Evolutionary conservation across 1,140 invertebrate genomes (phyloP).

Genomic region (Epicauta chinensis): DNA sequence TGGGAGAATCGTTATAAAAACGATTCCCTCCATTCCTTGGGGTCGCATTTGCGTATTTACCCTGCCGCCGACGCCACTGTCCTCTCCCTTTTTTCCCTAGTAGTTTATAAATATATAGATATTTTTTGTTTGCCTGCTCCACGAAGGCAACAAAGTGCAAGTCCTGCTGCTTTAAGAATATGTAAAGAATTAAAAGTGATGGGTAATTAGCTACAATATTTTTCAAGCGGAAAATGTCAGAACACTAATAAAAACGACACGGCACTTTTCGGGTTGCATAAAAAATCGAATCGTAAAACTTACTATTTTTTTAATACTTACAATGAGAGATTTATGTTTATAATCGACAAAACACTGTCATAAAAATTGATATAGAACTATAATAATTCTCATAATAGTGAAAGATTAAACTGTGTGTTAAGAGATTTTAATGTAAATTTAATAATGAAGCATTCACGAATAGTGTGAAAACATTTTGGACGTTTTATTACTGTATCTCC

Average conservation of each 20-base stretch:
- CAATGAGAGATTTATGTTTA: no score
- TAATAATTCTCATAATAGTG: no score
- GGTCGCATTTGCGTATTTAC: constrained; percentile 22
- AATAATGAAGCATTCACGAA: no score
- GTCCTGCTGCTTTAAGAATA: constrained; percentile 18
- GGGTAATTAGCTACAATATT: constrained; percentile 43
- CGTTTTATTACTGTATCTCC: no score
- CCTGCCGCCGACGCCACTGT: constrained; percentile 4
- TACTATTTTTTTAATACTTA: no score
- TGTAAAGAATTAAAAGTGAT: constrained; percentile 38
- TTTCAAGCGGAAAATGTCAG: constrained; percentile 47
- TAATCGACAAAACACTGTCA: no score
- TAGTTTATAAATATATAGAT: neutral
- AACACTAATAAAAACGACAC: constrained; percentile 48
- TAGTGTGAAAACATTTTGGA: no score
- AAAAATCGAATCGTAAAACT: constrained; percentile 24
- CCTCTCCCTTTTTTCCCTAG: neutral
- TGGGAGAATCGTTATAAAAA: constrained; percentile 30
- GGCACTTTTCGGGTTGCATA: constrained; percentile 30
- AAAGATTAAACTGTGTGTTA: no score
- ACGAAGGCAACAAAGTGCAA: constrained; percentile 18
- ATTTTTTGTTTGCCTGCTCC: no score
- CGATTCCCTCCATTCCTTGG: constrained; percentile 16
- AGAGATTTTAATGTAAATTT: no score
- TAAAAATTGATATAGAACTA: no score